A percentile compares a stretch with the other conserved stretches of the same genome.
These are phyloP conservation scores for Propithecus perrieri DNA, from an alignment of 2,797 vertebrate genomes.

Conservation along the genomic window DNA sequence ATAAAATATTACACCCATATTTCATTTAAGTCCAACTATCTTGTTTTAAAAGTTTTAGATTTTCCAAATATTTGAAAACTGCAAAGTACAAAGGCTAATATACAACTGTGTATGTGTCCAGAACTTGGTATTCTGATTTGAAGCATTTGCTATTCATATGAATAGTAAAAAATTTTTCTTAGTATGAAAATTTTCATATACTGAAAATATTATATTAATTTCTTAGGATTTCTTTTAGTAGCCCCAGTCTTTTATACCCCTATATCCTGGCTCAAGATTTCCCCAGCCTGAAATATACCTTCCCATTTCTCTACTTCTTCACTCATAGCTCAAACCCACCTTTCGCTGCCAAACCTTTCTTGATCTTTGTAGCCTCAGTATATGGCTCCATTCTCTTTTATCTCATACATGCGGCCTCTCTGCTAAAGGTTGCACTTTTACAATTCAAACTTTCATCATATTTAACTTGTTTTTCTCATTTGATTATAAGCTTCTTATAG, in stretches of 20 bases:
- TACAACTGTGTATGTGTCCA: neutral
- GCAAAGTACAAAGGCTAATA: neutral
- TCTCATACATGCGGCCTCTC: neutral
- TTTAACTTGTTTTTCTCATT: neutral
- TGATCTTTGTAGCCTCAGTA: neutral
- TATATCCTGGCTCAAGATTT: neutral
- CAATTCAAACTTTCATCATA: neutral
- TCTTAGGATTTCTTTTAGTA: neutral
- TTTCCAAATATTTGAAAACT: neutral
- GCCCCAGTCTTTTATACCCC: neutral
- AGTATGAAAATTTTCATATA: neutral
- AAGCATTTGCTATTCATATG: neutral
- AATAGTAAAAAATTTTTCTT: neutral
- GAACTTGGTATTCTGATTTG: neutral
- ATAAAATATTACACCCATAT: neutral
- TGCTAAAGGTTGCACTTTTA: neutral
- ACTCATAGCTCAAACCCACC: fast-evolving
- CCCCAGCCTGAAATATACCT: neutral
- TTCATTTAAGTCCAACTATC: neutral
- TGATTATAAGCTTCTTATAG: neutral
- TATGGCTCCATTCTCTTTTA: neutral
- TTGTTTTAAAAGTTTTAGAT: constrained; percentile 5
- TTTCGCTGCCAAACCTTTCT: neutral
- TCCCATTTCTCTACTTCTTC: neutral
- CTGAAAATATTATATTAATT: neutral